Percentiles rank a stretch among this genome's conserved stretches.
phyloP scores from a whole-genome alignment of 2,797 vertebrate genomes.

The Aldrovandia affinis region DNA sequence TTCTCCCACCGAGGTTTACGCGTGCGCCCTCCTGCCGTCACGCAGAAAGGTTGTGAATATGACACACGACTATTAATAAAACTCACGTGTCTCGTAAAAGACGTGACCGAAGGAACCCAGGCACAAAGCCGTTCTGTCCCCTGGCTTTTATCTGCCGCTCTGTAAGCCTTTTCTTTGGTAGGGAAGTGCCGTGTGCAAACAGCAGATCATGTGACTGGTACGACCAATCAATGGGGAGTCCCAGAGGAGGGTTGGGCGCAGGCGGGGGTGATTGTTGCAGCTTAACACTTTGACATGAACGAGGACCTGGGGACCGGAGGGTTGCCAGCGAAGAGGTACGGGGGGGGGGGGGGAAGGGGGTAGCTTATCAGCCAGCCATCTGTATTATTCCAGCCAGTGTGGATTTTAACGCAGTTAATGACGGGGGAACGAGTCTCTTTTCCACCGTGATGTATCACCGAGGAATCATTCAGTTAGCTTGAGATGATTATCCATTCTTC shows the following conservation, averaged over 20 bases:
- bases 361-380: slow-evolving; percentile 45
- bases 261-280: background rate
- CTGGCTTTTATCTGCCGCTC: background rate
- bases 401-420: slow-evolving; percentile 62
- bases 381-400: slow-evolving; percentile 55
- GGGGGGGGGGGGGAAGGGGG: slow-evolving; percentile 36
- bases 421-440: slow-evolving; percentile 34
- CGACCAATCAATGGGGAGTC: background rate
- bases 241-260: background rate
- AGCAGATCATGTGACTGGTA: background rate
- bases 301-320: background rate
- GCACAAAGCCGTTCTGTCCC: background rate
- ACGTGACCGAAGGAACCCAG: background rate
- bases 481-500: slow-evolving; percentile 66
- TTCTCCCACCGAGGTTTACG: background rate
- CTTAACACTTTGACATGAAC: background rate
- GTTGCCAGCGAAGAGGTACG: background rate
- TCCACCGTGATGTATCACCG: slow-evolving; percentile 38
- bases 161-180: background rate
- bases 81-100: background rate
- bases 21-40: too few relatives aligned
- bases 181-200: background rate
- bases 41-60: too few relatives aligned
- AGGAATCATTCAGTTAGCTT: slow-evolving; percentile 64
- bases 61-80: background rate